Percentiles rank a stretch among this genome's conserved stretches.
Conservation (phyloP, 2,888 invertebrate species). For the Mamestra brassicae region DNA sequence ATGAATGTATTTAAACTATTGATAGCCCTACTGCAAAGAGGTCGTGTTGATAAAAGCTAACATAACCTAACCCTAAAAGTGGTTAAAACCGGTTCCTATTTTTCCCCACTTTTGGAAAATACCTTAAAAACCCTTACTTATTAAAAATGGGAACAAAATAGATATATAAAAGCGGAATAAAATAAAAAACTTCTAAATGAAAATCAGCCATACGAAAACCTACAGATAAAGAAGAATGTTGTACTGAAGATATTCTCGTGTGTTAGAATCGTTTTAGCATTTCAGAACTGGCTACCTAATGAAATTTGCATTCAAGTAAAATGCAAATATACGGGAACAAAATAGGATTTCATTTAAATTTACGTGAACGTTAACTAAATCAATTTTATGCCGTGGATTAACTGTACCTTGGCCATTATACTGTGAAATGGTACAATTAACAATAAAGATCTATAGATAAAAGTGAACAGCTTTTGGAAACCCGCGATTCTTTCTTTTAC, state of each 20-base stretch:
- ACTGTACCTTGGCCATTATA: slow-evolving; percentile 7
- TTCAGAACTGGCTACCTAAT: slow-evolving; percentile 33
- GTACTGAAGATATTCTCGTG: not conserved
- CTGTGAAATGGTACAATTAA: not conserved
- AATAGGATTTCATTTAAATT: slow-evolving; percentile 57
- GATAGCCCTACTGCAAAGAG: not conserved
- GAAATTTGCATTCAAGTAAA: slow-evolving; percentile 58
- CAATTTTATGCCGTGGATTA: slow-evolving; percentile 39
- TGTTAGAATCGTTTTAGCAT: slow-evolving; percentile 22
- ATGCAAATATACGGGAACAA: slow-evolving; percentile 56
- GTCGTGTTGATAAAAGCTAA: not conserved
- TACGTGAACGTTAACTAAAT: slow-evolving; percentile 46
- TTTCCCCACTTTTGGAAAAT: no score
- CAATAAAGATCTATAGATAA: not conserved
- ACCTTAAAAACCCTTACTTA: no score
- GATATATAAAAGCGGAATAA: not conserved
- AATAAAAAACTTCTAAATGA: not conserved
- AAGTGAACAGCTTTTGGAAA: not conserved
- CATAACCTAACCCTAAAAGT: no score
- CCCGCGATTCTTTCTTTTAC: not conserved
- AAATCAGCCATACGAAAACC: not conserved
- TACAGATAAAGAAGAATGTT: not conserved
- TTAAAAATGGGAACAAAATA: no score
- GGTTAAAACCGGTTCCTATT: no score
- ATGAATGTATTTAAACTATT: not conserved